A percentile compares a stretch with the other conserved stretches of the same genome.
These are phyloP conservation scores for Sphecodes monilicornis DNA, from an alignment of 2,888 invertebrate species.

Conservation along the genomic window DNA sequence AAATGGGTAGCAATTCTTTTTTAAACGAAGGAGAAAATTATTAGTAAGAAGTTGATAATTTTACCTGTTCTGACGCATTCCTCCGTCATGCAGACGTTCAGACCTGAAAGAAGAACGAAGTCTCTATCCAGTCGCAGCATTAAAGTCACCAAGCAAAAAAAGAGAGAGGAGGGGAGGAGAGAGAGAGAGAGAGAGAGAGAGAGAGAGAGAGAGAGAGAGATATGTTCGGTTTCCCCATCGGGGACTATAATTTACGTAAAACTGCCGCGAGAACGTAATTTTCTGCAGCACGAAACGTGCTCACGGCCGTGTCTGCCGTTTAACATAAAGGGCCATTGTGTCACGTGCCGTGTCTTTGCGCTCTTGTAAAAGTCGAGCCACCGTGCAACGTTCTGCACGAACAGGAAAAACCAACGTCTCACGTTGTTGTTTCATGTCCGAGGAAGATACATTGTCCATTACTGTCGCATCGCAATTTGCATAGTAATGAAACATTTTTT, in stretches of 20 bases:
- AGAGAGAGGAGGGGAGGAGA: neutral
- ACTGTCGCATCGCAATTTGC: neutral
- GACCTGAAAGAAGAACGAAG: conserved; percentile 70
- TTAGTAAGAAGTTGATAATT: no score
- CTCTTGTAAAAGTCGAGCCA: neutral
- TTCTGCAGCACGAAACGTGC: neutral
- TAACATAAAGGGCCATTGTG: neutral
- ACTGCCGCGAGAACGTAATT: neutral
- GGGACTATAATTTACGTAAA: neutral
- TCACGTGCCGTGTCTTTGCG: neutral
- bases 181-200: neutral
- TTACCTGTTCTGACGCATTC: conserved; percentile 89
- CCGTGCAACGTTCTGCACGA: neutral
- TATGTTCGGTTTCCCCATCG: neutral
- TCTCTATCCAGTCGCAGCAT: conserved; percentile 8
- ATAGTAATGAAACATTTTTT: neutral
- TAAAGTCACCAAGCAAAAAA: neutral
- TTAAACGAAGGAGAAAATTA: no score
- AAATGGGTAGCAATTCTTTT: no score
- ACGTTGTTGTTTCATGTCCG: neutral
- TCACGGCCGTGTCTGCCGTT: neutral
- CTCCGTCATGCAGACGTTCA: conserved; percentile 86
- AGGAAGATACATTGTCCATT: neutral
- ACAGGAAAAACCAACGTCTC: neutral
- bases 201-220: neutral